A percentile compares a stretch with the other conserved stretches of the same genome.
These are phyloP conservation scores for Etheostoma nigrum DNA, from an alignment of 2,797 vertebrate genomes.

Conservation along the genomic window DNA sequence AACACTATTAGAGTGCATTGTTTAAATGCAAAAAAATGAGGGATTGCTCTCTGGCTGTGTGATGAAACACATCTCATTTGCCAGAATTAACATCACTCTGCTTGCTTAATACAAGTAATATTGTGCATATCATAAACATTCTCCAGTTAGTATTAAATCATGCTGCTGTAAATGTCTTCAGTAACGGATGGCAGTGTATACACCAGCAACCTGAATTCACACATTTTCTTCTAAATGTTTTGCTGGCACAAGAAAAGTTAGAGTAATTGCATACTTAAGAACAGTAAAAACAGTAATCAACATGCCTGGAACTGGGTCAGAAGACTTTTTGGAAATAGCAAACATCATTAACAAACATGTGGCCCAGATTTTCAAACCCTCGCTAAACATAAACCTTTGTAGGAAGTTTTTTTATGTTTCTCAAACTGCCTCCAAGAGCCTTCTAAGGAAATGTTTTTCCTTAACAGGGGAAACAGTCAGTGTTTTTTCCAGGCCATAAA, in stretches of 20 bases:
- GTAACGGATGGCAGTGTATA: background rate
- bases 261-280: constrained; percentile 38
- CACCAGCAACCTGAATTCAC: constrained; percentile 9
- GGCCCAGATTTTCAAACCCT: constrained; percentile 53
- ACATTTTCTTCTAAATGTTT: background rate
- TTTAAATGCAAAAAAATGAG: background rate
- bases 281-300: constrained; percentile 53
- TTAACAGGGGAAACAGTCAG: background rate
- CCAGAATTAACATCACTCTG: background rate
- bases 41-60: background rate
- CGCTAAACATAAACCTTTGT: constrained; percentile 32
- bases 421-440: constrained; percentile 5
- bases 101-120: background rate
- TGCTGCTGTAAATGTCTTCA: background rate
- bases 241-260: constrained; percentile 32
- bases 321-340: constrained; percentile 47
- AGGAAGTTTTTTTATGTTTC: constrained; percentile 26
- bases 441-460: constrained; percentile 6
- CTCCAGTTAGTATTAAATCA: constrained; percentile 1
- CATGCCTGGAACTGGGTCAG: constrained; percentile 50
- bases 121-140: background rate
- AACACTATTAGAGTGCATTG: background rate
- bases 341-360: constrained; percentile 63
- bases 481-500: background rate
- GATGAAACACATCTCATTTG: background rate